Percentiles rank a stretch among this genome's conserved stretches.
Evolutionary conservation across 2,888 invertebrate species (phyloP).

Genomic region (Caenorhabditis sp.): DNA sequence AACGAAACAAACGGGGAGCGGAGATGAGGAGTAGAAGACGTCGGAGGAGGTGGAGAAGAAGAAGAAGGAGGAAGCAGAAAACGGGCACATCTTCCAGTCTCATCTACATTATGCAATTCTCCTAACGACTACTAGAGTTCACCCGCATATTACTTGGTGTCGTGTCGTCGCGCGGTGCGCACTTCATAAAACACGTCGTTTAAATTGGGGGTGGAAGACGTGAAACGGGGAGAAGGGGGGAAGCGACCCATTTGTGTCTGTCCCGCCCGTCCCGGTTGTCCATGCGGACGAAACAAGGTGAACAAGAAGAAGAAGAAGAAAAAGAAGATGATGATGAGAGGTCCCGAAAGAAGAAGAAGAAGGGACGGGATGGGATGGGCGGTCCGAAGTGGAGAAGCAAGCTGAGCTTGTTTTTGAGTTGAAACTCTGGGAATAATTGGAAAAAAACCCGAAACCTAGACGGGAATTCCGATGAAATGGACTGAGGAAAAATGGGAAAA

Average conservation of each 20-base stretch:
- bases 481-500: too few relatives aligned
- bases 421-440: slow-evolving; percentile 12
- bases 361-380: not conserved
- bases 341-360: slow-evolving; percentile 1
- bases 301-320: slow-evolving; percentile 15
- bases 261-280: too few relatives aligned
- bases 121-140: slow-evolving; percentile 44
- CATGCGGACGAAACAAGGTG: slow-evolving; percentile 18
- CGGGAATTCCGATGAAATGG: too few relatives aligned
- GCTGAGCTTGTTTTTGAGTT: too few relatives aligned
- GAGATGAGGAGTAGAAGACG: too few relatives aligned
- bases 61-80: slow-evolving; percentile 16
- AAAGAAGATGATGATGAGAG: slow-evolving; percentile 17
- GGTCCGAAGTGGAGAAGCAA: slow-evolving; percentile 2
- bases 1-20: slow-evolving; percentile 59
- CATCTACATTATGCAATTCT: slow-evolving; percentile 42
- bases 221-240: slow-evolving; percentile 19
- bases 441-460: not conserved
- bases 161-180: slow-evolving; percentile 17
- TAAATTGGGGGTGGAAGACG: slow-evolving; percentile 18
- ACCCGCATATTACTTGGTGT: slow-evolving; percentile 20
- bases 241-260: too few relatives aligned
- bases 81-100: slow-evolving; percentile 18
- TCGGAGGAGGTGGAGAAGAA: slow-evolving; percentile 6
- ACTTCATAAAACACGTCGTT: slow-evolving; percentile 57